phyloP scores from a whole-genome alignment of 2,888 invertebrate genomes.

The Cataglyphis livida region DNA sequence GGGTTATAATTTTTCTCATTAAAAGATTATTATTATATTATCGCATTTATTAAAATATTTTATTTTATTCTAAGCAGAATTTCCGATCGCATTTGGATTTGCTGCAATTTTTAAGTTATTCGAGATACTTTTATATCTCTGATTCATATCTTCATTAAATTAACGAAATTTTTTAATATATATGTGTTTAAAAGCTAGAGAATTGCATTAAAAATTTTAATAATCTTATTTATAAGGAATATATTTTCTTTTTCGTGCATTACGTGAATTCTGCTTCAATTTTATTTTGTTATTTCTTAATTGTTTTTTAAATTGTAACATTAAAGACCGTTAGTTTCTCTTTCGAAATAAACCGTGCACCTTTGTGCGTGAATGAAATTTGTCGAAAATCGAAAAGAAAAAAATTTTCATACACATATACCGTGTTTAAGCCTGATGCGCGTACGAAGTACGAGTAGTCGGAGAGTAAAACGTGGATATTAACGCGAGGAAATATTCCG shows the following conservation, averaged over 20 bases:
- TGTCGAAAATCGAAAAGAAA: not conserved
- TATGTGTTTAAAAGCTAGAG: too few species aligned
- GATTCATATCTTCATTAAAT: not conserved
- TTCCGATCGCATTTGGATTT: not conserved
- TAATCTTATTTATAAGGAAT: not conserved
- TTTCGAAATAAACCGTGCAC: not conserved
- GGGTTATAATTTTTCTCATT: not conserved
- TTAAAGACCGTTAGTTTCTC: not conserved
- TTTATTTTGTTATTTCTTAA: not conserved
- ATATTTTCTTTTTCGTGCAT: not conserved
- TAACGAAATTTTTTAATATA: not conserved
- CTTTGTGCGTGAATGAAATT: not conserved
- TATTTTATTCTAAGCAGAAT: not conserved
- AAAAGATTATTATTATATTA: not conserved
- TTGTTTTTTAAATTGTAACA: not conserved
- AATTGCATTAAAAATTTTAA: too few species aligned
- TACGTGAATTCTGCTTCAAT: not conserved
- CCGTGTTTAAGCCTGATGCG: conserved; percentile 61
- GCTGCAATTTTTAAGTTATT: not conserved
- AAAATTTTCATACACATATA: not conserved
- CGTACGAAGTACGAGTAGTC: conserved; percentile 53
- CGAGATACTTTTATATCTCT: not conserved
- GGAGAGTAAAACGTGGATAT: conserved; percentile 74
- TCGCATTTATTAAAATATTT: not conserved
- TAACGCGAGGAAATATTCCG: conserved; percentile 82